These are phyloP conservation scores for Lontra canadensis DNA, from an alignment of 2,113 vertebrate genomes.

Conservation along the genomic window DNA sequence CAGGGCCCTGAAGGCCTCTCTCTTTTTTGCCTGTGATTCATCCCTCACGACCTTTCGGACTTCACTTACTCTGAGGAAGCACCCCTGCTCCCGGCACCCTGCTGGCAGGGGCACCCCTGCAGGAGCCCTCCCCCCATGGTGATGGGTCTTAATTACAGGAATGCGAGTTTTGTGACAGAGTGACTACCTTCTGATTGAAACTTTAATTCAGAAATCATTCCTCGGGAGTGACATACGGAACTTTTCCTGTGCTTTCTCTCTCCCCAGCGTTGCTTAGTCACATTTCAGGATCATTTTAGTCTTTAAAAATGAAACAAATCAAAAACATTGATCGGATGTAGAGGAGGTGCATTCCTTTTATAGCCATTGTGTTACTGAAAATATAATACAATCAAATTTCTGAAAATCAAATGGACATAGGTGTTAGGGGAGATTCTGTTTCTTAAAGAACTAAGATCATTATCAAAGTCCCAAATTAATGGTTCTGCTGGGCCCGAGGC, in stretches of 20 bases:
- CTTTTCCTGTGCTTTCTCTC: background rate
- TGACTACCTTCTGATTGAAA: background rate
- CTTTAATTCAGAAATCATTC: constrained; percentile 18
- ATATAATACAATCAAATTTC: constrained; percentile 12
- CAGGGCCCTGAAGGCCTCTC: background rate
- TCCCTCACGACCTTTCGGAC: background rate
- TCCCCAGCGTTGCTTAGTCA: background rate
- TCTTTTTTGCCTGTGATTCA: background rate
- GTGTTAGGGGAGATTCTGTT: background rate
- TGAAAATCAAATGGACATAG: background rate
- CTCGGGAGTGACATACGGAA: background rate
- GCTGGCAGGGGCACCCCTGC: no score
- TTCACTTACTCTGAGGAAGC: background rate
- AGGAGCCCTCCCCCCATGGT: background rate
- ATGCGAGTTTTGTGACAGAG: background rate
- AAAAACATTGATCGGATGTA: background rate
- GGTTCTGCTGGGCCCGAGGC: background rate
- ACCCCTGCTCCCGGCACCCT: background rate
- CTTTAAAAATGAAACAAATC: background rate
- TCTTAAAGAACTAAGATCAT: background rate
- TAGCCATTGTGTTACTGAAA: background rate
- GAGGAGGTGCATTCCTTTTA: background rate
- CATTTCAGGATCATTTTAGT: background rate
- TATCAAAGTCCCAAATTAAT: constrained; percentile 27
- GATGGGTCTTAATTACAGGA: background rate